Evolutionary conservation across 2,888 invertebrate genomes (phyloP).

Genomic region (Chrysolina oricalcia): DNA sequence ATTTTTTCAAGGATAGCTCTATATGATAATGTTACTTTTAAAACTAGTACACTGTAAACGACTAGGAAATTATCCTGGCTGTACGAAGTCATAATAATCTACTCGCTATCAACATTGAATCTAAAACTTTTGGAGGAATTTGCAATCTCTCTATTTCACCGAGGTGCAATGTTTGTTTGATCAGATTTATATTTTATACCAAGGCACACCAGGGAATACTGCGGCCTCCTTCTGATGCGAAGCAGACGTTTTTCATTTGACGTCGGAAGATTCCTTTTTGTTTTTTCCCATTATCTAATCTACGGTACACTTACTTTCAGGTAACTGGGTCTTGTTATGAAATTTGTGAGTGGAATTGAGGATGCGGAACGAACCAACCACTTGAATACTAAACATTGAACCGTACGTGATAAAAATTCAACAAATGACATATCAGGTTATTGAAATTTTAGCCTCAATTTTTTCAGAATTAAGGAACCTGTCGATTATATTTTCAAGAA

Average conservation of each 20-base stretch:
- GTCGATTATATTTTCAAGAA: too few species aligned
- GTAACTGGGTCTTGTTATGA: constrained; percentile 10
- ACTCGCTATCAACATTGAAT: too few species aligned
- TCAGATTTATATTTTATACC: constrained; percentile 35
- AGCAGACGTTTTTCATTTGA: not conserved
- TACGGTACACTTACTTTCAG: constrained; percentile 12
- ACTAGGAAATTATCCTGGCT: too few species aligned
- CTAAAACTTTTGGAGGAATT: constrained; percentile 17
- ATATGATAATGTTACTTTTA: too few species aligned
- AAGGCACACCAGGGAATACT: constrained; percentile 33
- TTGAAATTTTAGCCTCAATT: too few species aligned
- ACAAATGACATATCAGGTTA: too few species aligned
- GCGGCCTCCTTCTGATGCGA: not conserved
- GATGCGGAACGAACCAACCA: not conserved
- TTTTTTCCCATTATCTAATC: constrained; percentile 30
- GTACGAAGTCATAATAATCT: too few species aligned
- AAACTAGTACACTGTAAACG: too few species aligned
- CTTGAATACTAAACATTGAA: not conserved
- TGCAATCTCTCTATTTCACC: constrained; percentile 11
- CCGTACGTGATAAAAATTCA: too few species aligned
- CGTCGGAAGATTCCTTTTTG: constrained; percentile 21
- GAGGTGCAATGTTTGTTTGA: constrained; percentile 32
- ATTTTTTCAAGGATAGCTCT: too few species aligned
- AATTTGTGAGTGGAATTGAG: not conserved
- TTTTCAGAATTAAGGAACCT: too few species aligned